Evolutionary conservation across 2,797 vertebrate genomes (phyloP), one percentile per base, ranked within the genome.

Genomic region (Graptemys geographica): DNA sequence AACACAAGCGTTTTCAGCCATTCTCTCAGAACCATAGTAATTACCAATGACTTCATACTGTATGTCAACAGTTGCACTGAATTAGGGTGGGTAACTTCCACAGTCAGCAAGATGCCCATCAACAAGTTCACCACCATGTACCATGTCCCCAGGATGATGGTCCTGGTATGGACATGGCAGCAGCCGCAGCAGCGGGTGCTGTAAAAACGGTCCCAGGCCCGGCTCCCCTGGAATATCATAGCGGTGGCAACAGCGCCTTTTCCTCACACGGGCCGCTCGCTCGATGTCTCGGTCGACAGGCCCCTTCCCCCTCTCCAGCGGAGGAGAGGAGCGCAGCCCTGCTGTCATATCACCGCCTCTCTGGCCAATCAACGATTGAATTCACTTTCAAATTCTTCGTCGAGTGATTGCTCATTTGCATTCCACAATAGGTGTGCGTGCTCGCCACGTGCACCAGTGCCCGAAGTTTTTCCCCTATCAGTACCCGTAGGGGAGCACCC

Each of bases 31-130:
- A 76, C 99, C 99, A 78, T 99, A 99, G 98, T 99, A 99, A 96
- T 99, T 99, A 83, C 99, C 99, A 23, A 99, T 99, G 97, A 99
- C 99, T 98, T 99, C 99, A 98, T 99, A 99, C 97, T 99, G 99
- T 97, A 99, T 98, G 95, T 99, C 99, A 62, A 99, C 99, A 28
- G 99, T 98, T 80, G 99, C 84, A 99, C 98, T 8, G 99, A 99
- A 94, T 99, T 99, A 18, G 99, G 99, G 95, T 99, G 99, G 96
- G 99, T 99, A 93, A 99, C 99, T 86, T 99, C 99, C 95, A 99
- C 99, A 0, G 99, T 99, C 97, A 99, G 98, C 98, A 99, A 98
- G 97, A 99, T 99, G 91, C 99, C 99, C 99, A 99, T 99, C 98
- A 99, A 97, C 88, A 99, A 98, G 98, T 99, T 99, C 94, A 99